Conservation (phyloP, 2,113 vertebrate species). For the Lophotis ruficrista region DNA sequence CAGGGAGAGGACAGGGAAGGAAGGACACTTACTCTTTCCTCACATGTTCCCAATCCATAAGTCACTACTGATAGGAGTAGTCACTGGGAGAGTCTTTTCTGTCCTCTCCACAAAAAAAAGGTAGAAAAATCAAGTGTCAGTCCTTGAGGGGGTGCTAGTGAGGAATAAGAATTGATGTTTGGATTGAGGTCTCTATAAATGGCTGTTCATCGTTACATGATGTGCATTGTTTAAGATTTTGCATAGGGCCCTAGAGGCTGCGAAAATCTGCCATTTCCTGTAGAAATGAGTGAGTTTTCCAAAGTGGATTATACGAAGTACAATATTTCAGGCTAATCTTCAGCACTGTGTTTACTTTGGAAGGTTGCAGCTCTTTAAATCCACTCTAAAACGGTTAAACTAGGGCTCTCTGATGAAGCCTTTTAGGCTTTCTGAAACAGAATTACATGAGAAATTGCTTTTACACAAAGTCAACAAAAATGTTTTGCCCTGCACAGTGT, state of each 20-base stretch:
- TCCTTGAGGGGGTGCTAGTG: not conserved
- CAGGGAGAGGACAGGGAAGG: not conserved
- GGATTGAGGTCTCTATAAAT: not conserved
- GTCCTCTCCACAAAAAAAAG: not conserved
- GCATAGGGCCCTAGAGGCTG: not conserved
- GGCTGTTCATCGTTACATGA: conserved; percentile 4
- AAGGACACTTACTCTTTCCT: not conserved
- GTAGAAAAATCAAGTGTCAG: not conserved
- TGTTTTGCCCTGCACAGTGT: not conserved
- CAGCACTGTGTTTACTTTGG: conserved; percentile 29
- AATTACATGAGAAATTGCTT: conserved; percentile 18
- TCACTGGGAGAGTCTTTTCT: not conserved
- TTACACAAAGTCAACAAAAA: conserved; percentile 7
- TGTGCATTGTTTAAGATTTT: conserved; percentile 32
- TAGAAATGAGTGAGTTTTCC: conserved; percentile 26
- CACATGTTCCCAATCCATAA: not conserved
- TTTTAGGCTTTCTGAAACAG: conserved; percentile 32
- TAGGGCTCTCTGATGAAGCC: not conserved
- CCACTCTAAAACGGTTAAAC: conserved; percentile 24
- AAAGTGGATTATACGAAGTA: conserved; percentile 18
- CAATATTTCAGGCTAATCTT: conserved; percentile 28
- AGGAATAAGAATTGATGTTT: conserved; percentile 16
- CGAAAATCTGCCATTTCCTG: not conserved
- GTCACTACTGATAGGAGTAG: not conserved
- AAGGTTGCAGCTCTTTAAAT: conserved; percentile 24